Percentiles rank a stretch among this genome's conserved stretches.
Evolutionary conservation across 2,888 invertebrate genomes (phyloP).

Genomic region (Metallyticus violacea): DNA sequence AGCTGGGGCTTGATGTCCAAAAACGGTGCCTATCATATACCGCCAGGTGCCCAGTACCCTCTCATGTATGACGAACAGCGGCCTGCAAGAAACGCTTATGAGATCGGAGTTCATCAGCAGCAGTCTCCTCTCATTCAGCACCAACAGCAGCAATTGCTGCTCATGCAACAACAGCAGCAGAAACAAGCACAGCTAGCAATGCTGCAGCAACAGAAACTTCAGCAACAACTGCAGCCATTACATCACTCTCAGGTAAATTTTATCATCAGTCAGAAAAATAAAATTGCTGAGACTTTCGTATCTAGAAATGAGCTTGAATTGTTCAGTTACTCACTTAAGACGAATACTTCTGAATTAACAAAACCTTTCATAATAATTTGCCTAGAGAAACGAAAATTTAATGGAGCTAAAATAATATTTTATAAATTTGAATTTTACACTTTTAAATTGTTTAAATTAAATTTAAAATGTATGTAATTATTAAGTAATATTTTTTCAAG

Average conservation of each 20-base stretch:
- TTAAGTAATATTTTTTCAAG: too few relatives aligned
- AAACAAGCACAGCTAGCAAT: constrained; percentile 27
- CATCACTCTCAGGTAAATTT: neutral
- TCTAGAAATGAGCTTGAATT: too few relatives aligned
- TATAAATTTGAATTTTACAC: too few relatives aligned
- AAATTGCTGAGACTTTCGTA: too few relatives aligned
- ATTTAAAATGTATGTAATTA: too few relatives aligned
- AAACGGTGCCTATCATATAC: constrained; percentile 41
- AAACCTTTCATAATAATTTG: too few relatives aligned
- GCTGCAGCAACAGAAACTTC: constrained; percentile 28
- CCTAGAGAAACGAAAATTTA: too few relatives aligned
- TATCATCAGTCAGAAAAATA: neutral
- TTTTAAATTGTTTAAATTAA: too few relatives aligned
- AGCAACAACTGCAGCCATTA: constrained; percentile 26
- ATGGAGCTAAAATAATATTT: too few relatives aligned
- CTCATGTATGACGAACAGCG: constrained; percentile 5
- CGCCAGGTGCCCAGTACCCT: constrained; percentile 41
- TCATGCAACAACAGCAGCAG: constrained; percentile 5
- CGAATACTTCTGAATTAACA: too few relatives aligned
- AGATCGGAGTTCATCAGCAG: neutral
- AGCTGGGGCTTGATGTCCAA: constrained; percentile 55
- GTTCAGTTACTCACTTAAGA: too few relatives aligned
- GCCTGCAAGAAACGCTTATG: neutral
- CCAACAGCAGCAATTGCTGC: neutral
- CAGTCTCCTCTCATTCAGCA: neutral